Evolutionary conservation across 2,113 vertebrate species (phyloP), one percentile per base, ranked within the genome.

Genomic region (Albula goreensis): DNA sequence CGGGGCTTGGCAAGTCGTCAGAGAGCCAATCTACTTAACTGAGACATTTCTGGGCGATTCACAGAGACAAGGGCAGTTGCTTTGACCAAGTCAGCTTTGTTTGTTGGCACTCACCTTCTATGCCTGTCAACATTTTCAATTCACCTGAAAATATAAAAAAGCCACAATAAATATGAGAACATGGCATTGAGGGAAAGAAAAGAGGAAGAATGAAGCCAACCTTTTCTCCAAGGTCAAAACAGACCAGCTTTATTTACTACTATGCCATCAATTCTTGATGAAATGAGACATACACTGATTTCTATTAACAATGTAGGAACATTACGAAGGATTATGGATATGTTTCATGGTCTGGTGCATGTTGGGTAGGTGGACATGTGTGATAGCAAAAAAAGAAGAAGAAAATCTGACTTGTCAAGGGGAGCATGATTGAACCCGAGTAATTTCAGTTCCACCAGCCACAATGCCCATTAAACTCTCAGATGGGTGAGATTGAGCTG

Each of bases 241-340:
- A 31, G 41, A 78, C 52, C 11, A 83, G 84, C 80, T 79, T 88
- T 88, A 88, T 88, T 85, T 85, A 70, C 78, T 78, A 51, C 80
- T 57, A 25, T 17, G 52, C 80, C 22, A 70, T 49, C 53, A 60
- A 85, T 85, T 85, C 74, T 79, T 53, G 19, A 63, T 50, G 2
- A 57, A 15, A 50, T 31, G 57, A 49, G 77, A 82, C 85, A 13
- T n/a, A 15, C 83, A 81, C 51, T 31, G 52, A 22, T 77, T 53
- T 51, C 50, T 70, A 88, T 87, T 87, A 83, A 87, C 52, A 87
- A 89, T 89, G 57, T 31, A 89, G 85, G 83, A 86, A 70, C 52
- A 52, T 31, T 80, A 86, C 63, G 60, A 80, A 50, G 82, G 86
- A 88, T 84, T 84, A 84, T 56, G 7, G 86, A 80, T 41, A 41